phyloP scores from a whole-genome alignment of 2,888 invertebrate species.

The Acronicta alni region DNA sequence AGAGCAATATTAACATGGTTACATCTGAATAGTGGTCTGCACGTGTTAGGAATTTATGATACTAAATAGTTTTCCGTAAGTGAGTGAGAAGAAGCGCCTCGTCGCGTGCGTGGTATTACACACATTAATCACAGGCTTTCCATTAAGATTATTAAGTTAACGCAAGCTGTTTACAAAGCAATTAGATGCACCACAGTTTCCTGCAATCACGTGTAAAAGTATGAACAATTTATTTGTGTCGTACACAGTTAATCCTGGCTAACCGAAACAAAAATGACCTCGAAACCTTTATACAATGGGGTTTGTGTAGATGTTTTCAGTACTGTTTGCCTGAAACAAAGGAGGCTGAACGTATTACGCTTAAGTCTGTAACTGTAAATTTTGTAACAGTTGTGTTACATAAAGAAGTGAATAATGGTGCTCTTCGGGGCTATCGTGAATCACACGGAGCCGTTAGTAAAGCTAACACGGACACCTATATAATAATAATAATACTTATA shows the following conservation, averaged over 20 bases:
- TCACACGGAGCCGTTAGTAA: slow-evolving; percentile 71
- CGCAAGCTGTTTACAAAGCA: slow-evolving; percentile 39
- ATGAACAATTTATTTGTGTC: slow-evolving; percentile 10
- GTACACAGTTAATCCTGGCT: slow-evolving; percentile 49
- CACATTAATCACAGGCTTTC: slow-evolving; percentile 46
- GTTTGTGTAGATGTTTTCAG: slow-evolving; percentile 70
- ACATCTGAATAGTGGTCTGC: slow-evolving; percentile 5
- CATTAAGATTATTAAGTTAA: slow-evolving; percentile 51
- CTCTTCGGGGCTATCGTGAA: slow-evolving; percentile 64
- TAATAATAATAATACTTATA: no score
- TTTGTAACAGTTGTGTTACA: slow-evolving; percentile 79
- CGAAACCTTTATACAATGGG: slow-evolving; percentile 67
- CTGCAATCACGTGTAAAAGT: slow-evolving; percentile 32
- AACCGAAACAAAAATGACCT: slow-evolving; percentile 69
- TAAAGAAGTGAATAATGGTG: slow-evolving; percentile 72
- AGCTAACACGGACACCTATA: slow-evolving; percentile 12
- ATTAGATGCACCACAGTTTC: slow-evolving; percentile 40
- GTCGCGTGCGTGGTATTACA: slow-evolving; percentile 42
- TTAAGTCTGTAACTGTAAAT: slow-evolving; percentile 76
- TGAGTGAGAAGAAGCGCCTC: slow-evolving; percentile 5
- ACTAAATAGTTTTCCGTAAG: slow-evolving; percentile 10
- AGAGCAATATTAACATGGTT: slow-evolving; percentile 11
- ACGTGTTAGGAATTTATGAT: slow-evolving; percentile 29
- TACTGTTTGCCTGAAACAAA: slow-evolving; percentile 71
- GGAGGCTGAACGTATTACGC: slow-evolving; percentile 67